Conservation (phyloP, 2,888 invertebrate species). For the Philereme vetulata region DNA sequence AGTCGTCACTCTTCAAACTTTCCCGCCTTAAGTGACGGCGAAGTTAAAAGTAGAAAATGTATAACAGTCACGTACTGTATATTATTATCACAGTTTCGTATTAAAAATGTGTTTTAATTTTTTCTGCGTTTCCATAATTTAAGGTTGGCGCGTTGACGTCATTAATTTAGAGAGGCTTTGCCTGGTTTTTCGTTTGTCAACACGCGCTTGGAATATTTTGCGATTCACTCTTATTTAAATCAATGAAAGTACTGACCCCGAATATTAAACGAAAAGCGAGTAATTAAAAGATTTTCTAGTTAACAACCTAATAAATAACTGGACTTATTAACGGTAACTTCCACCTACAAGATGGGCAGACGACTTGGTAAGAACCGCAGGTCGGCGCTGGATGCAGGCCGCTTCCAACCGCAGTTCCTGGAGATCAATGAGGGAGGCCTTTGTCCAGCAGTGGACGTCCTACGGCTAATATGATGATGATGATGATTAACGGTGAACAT, state of each 20-base stretch:
- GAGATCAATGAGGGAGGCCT: too few relatives aligned
- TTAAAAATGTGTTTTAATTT: conserved; percentile 59
- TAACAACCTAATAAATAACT: conserved; percentile 19
- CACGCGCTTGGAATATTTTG: conserved; percentile 21
- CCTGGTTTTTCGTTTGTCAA: conserved; percentile 27
- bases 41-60: conserved; percentile 64
- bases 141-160: conserved; percentile 32
- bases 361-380: too few relatives aligned
- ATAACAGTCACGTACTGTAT: conserved; percentile 63
- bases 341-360: too few relatives aligned
- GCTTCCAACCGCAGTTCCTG: too few relatives aligned
- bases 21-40: conserved; percentile 63
- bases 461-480: too few relatives aligned
- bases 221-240: conserved; percentile 6
- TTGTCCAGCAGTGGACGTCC: too few relatives aligned
- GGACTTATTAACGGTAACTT: conserved; percentile 15
- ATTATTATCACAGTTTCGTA: conserved; percentile 59
- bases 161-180: conserved; percentile 34
- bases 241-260: conserved; percentile 4
- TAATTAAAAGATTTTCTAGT: conserved; percentile 16
- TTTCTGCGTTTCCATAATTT: conserved; percentile 37
- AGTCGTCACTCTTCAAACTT: too few relatives aligned
- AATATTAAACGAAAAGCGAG: conserved; percentile 3
- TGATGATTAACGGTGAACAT: conserved; percentile 1
- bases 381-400: too few relatives aligned